Percentiles rank a stretch among this genome's conserved stretches.
Conservation (phyloP, 2,888 invertebrate species). For the Cryptocephalus primarius region DNA sequence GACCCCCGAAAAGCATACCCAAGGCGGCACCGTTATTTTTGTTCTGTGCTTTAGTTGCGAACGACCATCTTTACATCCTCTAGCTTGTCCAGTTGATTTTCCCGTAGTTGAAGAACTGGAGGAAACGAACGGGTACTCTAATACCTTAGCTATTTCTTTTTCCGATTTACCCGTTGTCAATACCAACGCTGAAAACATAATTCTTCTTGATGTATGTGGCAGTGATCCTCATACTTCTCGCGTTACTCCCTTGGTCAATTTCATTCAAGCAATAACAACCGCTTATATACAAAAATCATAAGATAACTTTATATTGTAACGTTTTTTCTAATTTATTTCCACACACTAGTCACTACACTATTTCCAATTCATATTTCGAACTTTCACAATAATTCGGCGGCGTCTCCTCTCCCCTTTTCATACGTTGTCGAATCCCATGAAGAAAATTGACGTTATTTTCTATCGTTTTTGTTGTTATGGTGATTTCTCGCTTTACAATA, state of each 20-base stretch:
- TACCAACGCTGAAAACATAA: constrained; percentile 61
- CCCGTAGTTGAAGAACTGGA: constrained; percentile 69
- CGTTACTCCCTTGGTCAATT: constrained; percentile 84
- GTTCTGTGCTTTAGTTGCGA: constrained; percentile 72
- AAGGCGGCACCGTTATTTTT: constrained; percentile 78
- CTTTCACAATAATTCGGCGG: no score
- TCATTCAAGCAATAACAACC: constrained; percentile 83
- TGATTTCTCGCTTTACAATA: no score
- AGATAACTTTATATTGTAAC: no score
- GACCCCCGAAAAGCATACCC: constrained; percentile 71
- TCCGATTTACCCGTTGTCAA: constrained; percentile 78
- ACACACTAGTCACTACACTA: no score
- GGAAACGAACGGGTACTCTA: constrained; percentile 40
- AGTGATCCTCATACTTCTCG: constrained; percentile 74
- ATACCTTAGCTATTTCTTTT: no score
- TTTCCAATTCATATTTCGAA: no score
- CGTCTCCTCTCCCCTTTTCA: no score
- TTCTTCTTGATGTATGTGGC: constrained; percentile 68
- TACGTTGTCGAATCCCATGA: no score
- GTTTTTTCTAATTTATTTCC: no score
- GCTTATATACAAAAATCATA: constrained; percentile 35
- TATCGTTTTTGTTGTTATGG: no score
- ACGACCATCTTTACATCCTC: constrained; percentile 79
- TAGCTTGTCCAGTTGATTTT: constrained; percentile 68
- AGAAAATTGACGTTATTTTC: no score